phyloP scores from a whole-genome alignment of 2,797 vertebrate genomes.

The Protonibea diacanthus region DNA sequence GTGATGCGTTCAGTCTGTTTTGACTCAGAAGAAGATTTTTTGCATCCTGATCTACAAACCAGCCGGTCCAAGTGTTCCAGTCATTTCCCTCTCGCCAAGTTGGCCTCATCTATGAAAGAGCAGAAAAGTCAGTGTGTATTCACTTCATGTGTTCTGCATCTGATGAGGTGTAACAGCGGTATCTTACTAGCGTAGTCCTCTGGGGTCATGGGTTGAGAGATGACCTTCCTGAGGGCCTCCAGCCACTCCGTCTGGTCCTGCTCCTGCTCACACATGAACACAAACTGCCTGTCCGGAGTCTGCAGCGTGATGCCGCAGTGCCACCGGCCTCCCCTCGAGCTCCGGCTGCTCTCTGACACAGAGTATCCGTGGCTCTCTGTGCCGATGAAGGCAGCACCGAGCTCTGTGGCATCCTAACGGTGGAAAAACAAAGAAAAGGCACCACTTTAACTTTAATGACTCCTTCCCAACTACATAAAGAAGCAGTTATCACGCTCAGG shows the following conservation, averaged over 20 bases:
- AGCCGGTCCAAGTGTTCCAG: not conserved
- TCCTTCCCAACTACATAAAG: too few species aligned
- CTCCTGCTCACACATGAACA: constrained; percentile 90
- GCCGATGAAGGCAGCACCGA: constrained; percentile 90
- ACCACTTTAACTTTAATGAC: too few species aligned
- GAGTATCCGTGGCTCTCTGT: constrained; percentile 85
- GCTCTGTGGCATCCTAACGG: constrained; percentile 88
- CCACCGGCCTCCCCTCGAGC: constrained; percentile 81
- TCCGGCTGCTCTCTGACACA: constrained; percentile 77
- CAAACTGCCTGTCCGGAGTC: constrained; percentile 88
- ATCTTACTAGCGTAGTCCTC: constrained; percentile 82
- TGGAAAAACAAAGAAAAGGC: not conserved
- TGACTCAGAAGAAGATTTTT: not conserved
- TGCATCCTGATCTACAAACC: not conserved
- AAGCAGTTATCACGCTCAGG: too few species aligned
- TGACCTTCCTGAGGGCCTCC: constrained; percentile 85
- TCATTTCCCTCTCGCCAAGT: constrained; percentile 72
- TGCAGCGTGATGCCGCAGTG: constrained; percentile 85
- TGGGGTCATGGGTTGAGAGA: constrained; percentile 84
- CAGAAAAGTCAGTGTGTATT: not conserved
- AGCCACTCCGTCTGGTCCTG: constrained; percentile 91
- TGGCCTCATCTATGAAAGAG: constrained; percentile 78
- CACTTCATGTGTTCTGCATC: not conserved
- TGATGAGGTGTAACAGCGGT: not conserved
- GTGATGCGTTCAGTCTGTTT: not conserved